Evolutionary conservation across 2,888 invertebrate species (phyloP).

Genomic region (Endotricha flammealis): DNA sequence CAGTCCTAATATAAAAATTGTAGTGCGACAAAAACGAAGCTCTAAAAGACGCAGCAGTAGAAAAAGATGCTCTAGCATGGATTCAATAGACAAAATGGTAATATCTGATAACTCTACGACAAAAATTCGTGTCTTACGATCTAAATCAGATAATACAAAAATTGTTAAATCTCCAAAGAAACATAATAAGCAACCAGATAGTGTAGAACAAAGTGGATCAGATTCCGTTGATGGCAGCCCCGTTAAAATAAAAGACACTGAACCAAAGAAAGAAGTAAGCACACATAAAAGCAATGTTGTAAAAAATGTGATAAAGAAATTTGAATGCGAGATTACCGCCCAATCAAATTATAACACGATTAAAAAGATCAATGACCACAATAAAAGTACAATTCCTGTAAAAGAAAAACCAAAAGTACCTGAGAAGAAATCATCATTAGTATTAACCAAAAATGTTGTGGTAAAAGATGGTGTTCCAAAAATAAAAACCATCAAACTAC

Average conservation of each 20-base stretch:
- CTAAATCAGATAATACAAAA: constrained; percentile 69
- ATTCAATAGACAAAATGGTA: constrained; percentile 62
- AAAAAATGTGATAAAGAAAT: constrained; percentile 68
- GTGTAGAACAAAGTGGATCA: constrained; percentile 56
- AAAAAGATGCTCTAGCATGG: constrained; percentile 72
- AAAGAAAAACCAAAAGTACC: constrained; percentile 80
- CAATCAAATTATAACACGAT: constrained; percentile 48
- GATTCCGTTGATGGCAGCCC: constrained; percentile 63
- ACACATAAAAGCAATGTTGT: constrained; percentile 48
- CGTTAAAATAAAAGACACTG: constrained; percentile 30
- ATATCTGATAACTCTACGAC: constrained; percentile 42
- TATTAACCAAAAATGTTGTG: constrained; percentile 73
- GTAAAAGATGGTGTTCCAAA: constrained; percentile 73
- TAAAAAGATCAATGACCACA: constrained; percentile 58
- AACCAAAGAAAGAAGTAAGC: constrained; percentile 29
- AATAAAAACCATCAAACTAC: constrained; percentile 64
- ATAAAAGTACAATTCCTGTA: constrained; percentile 38
- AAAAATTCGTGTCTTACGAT: constrained; percentile 59
- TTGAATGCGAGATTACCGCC: constrained; percentile 68
- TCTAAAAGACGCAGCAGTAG: constrained; percentile 68
- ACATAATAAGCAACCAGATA: constrained; percentile 52
- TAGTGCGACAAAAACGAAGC: constrained; percentile 57
- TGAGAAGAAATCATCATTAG: constrained; percentile 76
- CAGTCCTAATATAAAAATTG: constrained; percentile 72
- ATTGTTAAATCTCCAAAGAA: constrained; percentile 63